These are phyloP conservation scores for Callithrix jacchus DNA, from an alignment of 2,113 vertebrate species.

Conservation along the genomic window DNA sequence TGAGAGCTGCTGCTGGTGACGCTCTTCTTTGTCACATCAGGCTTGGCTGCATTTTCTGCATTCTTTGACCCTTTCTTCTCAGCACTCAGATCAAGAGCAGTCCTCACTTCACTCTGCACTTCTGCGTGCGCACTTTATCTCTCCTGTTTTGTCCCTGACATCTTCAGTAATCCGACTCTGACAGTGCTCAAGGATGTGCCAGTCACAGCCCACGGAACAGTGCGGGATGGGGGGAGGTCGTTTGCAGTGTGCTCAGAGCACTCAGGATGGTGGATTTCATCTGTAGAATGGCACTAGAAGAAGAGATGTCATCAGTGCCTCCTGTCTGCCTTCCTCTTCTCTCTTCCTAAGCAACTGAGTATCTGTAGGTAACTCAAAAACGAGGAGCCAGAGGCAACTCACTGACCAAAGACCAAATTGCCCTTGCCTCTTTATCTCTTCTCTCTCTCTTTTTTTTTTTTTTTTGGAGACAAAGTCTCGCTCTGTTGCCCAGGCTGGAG, in stretches of 20 bases:
- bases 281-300: slow-evolving; percentile 54
- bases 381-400: slow-evolving; percentile 16
- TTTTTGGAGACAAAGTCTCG: too few relatives aligned
- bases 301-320: background rate
- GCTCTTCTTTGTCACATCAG: background rate
- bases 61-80: slow-evolving; percentile 35
- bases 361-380: slow-evolving; percentile 22
- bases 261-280: slow-evolving; percentile 43
- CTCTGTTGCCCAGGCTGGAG: too few relatives aligned
- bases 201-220: slow-evolving; percentile 60
- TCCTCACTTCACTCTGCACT: slow-evolving; percentile 67
- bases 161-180: slow-evolving; percentile 67
- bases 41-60: slow-evolving; percentile 19
- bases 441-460: too few relatives aligned
- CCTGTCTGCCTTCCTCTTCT: slow-evolving; percentile 42
- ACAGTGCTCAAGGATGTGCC: slow-evolving; percentile 49
- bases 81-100: slow-evolving; percentile 59
- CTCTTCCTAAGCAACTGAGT: slow-evolving; percentile 54
- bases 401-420: background rate
- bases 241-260: slow-evolving; percentile 19
- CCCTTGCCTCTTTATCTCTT: too few relatives aligned
- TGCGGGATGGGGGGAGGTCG: slow-evolving; percentile 56
- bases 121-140: slow-evolving; percentile 67
- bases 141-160: slow-evolving; percentile 74
- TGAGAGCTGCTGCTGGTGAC: rapidly evolving